These are phyloP conservation scores for Tyto alba DNA, from an alignment of 2,113 vertebrate species.

Conservation along the genomic window DNA sequence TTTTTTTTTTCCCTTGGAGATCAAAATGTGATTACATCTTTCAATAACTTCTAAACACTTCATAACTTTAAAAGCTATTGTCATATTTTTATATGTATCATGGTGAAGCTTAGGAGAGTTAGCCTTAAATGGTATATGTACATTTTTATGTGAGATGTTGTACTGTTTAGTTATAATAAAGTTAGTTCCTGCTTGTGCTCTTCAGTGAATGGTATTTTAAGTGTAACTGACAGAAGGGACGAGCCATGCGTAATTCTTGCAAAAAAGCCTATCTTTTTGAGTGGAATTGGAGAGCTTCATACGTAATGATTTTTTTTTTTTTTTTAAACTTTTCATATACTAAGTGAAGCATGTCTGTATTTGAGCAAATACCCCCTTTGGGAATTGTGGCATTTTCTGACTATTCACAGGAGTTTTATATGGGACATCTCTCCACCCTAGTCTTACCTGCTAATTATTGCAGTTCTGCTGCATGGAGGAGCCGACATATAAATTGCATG, in stretches of 20 bases:
- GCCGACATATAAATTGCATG: too few relatives aligned
- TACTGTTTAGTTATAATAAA: neutral
- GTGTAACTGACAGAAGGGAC: neutral
- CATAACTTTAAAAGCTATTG: neutral
- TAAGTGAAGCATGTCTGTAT: neutral
- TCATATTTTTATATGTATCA: neutral
- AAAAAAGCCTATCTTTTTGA: neutral
- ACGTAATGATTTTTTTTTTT: neutral
- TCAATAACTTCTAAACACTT: neutral
- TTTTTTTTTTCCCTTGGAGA: neutral
- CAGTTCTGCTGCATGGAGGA: neutral
- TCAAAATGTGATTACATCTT: neutral
- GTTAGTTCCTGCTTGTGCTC: neutral
- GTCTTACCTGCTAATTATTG: neutral
- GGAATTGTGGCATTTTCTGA: neutral
- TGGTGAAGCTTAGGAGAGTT: neutral
- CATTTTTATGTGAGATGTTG: neutral
- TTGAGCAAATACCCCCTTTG: neutral
- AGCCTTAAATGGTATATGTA: neutral
- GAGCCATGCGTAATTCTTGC: neutral
- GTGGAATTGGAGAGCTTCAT: neutral
- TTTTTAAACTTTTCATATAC: neutral
- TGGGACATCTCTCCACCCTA: neutral
- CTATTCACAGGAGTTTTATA: neutral
- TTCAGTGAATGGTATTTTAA: neutral